Conservation (phyloP, 2,888 invertebrate genomes). For the Pachycephus smyrnensis region DNA sequence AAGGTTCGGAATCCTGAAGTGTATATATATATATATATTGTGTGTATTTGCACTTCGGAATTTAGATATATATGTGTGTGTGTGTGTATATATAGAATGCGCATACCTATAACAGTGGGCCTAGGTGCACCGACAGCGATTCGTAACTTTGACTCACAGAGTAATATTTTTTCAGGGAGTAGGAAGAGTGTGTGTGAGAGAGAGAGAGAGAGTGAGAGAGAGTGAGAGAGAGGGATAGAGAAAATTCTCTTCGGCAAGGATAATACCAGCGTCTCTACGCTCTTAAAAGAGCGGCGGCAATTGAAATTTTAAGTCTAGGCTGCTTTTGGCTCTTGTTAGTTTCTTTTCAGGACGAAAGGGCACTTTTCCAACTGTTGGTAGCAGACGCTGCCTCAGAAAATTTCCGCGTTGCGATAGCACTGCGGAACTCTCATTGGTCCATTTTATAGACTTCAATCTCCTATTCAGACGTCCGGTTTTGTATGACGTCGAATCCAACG, state of each 20-base stretch:
- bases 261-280: conserved; percentile 13
- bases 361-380: conserved; percentile 8
- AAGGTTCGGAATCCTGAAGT: conserved; percentile 12
- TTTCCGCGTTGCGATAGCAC: not conserved
- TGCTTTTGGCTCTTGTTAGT: conserved; percentile 11
- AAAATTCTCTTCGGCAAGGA: conserved; percentile 11
- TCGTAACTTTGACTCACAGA: not conserved
- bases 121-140: too few species aligned
- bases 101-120: too few species aligned
- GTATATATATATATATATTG: too few species aligned
- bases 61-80: too few species aligned
- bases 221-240: not conserved
- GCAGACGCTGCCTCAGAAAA: conserved; percentile 3
- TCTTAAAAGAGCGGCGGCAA: conserved; percentile 21
- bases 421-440: conserved; percentile 4
- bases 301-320: conserved; percentile 25
- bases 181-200: not conserved
- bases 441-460: conserved; percentile 2
- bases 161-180: not conserved
- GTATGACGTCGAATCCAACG: not conserved
- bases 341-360: conserved; percentile 7
- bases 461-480: conserved; percentile 7
- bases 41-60: too few species aligned
- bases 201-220: accelerated
- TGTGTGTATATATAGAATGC: too few species aligned